phyloP scores from a whole-genome alignment of 1,140 invertebrate species.

The Diploscapter pachys region DNA sequence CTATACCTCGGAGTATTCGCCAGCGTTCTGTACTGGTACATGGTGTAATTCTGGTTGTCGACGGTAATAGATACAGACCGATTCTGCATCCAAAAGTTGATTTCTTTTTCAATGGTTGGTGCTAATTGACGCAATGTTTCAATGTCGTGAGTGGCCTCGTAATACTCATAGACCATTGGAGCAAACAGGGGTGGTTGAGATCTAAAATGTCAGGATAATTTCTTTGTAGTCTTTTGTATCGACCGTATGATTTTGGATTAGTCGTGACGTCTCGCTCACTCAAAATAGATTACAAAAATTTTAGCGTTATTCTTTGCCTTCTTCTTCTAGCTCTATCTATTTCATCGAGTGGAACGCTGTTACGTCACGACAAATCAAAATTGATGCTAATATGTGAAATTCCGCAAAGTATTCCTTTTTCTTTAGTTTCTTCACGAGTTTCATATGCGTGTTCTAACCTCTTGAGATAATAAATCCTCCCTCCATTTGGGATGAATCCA shows the following conservation, averaged over 20 bases:
- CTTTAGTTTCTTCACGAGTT: too few species aligned
- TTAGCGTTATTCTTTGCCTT: too few species aligned
- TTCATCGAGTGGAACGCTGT: too few species aligned
- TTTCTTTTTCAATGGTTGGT: constrained; percentile 51
- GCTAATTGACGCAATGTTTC: constrained; percentile 64
- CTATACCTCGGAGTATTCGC: constrained; percentile 66
- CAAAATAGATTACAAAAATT: too few species aligned
- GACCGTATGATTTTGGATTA: too few species aligned
- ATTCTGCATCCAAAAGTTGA: constrained; percentile 65
- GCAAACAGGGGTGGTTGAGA: constrained; percentile 81
- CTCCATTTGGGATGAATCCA: constrained; percentile 84
- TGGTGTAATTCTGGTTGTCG: constrained; percentile 43
- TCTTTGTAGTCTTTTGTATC: too few species aligned
- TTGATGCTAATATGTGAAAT: too few species aligned
- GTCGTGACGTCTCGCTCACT: too few species aligned
- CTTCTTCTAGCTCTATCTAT: too few species aligned
- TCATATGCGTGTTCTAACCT: constrained; percentile 24
- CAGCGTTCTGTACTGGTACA: constrained; percentile 56
- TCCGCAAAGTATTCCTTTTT: too few species aligned
- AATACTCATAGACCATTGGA: constrained; percentile 79
- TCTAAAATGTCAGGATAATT: constrained; percentile 48
- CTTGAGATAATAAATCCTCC: constrained; percentile 77
- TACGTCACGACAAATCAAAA: too few species aligned
- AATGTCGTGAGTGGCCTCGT: constrained; percentile 70
- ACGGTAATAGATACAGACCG: constrained; percentile 48